Evolutionary conservation across 1,140 invertebrate species (phyloP).

Genomic region (Scylla paramamosain): DNA sequence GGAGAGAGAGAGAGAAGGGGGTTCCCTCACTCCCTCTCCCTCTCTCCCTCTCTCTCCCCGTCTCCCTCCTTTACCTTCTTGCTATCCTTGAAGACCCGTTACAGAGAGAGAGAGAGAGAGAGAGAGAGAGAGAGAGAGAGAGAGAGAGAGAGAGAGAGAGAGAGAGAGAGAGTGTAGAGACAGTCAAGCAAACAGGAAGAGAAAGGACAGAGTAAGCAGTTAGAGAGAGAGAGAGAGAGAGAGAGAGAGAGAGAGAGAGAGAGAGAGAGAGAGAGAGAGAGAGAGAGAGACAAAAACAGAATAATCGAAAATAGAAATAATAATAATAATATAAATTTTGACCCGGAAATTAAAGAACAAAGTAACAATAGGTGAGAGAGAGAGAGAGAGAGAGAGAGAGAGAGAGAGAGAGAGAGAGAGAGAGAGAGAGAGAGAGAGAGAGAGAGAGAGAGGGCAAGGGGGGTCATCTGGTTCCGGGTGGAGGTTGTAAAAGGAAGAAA

Average conservation of each 20-base stretch:
- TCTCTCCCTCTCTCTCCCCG: slow-evolving; percentile 30
- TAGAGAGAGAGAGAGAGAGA: slow-evolving; percentile 26
- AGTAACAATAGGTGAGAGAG: too few relatives aligned
- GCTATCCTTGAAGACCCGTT: slow-evolving; percentile 55
- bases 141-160: neutral
- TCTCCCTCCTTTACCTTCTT: slow-evolving; percentile 4
- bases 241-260: slow-evolving; percentile 17
- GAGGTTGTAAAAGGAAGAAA: neutral
- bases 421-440: neutral
- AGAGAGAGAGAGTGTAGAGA: neutral
- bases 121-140: neutral
- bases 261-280: neutral
- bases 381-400: neutral
- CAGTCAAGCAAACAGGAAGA: neutral
- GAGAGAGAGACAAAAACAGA: neutral
- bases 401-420: neutral
- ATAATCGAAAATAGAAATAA: neutral
- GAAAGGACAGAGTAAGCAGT: slow-evolving; percentile 17
- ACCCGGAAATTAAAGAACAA: too few relatives aligned
- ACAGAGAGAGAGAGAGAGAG: neutral
- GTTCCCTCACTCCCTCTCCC: slow-evolving; percentile 3
- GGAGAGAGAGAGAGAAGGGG: neutral
- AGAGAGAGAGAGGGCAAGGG: neutral
- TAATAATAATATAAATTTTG: too few relatives aligned
- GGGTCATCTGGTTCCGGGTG: neutral